Conservation (phyloP, 2,797 vertebrate species). For the Amphiprion clarkii region DNA sequence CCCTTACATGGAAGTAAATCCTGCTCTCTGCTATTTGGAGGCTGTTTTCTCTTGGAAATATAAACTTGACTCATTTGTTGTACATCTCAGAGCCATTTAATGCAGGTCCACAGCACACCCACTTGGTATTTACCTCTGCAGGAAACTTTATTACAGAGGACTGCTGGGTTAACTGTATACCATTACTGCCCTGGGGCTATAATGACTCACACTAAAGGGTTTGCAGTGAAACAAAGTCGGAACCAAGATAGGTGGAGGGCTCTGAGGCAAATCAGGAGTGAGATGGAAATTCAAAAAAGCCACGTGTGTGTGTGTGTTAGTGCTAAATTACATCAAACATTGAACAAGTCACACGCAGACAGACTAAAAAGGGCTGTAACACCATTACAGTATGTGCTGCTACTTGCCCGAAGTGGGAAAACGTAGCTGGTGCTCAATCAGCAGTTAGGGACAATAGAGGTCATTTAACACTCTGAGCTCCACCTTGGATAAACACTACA, state of each 20-base stretch:
- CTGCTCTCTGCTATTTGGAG: slow-evolving; percentile 18
- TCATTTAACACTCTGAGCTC: slow-evolving; percentile 67
- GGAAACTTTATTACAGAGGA: slow-evolving; percentile 83
- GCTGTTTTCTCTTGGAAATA: not conserved
- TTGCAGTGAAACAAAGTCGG: slow-evolving; percentile 70
- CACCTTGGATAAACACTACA: slow-evolving; percentile 70
- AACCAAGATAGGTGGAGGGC: slow-evolving; percentile 48
- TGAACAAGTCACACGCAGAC: slow-evolving; percentile 18
- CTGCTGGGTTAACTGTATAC: slow-evolving; percentile 77
- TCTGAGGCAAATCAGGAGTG: slow-evolving; percentile 25
- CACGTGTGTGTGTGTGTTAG: slow-evolving; percentile 32
- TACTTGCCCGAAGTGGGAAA: slow-evolving; percentile 76
- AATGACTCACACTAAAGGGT: slow-evolving; percentile 82
- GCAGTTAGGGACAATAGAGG: slow-evolving; percentile 71
- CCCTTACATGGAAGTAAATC: slow-evolving; percentile 29
- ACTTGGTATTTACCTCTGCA: slow-evolving; percentile 72
- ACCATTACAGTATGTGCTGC: slow-evolving; percentile 66
- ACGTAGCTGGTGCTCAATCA: slow-evolving; percentile 74
- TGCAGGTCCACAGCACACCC: slow-evolving; percentile 39
- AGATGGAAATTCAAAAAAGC: slow-evolving; percentile 46
- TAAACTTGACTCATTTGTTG: slow-evolving; percentile 46
- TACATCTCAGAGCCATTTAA: slow-evolving; percentile 31
- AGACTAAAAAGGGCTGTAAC: slow-evolving; percentile 33
- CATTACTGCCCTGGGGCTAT: slow-evolving; percentile 81
- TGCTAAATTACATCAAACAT: slow-evolving; percentile 41